Conservation (phyloP, 37 sponge, comb jelly and placozoan species). For the Lycopodina hypogea region DNA sequence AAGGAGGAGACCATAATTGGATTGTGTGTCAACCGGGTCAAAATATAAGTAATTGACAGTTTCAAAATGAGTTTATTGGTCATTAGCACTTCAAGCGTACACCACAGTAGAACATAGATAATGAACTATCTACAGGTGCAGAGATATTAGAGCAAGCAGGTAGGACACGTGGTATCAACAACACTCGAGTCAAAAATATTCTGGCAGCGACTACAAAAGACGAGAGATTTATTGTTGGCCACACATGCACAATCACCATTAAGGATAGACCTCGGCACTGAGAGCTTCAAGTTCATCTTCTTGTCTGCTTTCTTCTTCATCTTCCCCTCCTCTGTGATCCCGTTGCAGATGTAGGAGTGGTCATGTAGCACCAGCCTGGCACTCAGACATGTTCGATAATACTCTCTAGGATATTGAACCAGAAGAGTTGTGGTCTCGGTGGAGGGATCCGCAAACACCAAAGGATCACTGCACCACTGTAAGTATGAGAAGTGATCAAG, state of each 20-base stretch:
- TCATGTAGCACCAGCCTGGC: not conserved
- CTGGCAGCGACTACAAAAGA: slow-evolving; percentile 32
- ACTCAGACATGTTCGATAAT: not conserved
- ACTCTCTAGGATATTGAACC: not conserved
- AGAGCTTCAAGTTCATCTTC: slow-evolving; percentile 23
- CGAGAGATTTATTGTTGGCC: slow-evolving; percentile 12
- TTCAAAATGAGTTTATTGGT: no score
- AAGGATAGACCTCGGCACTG: slow-evolving; percentile 33
- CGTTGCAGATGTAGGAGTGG: slow-evolving; percentile 37
- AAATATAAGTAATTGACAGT: no score
- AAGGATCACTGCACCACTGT: slow-evolving; percentile 5
- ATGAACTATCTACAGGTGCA: no score
- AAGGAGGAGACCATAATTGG: no score
- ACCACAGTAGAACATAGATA: no score
- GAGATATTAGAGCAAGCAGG: no score
- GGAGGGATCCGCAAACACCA: slow-evolving; percentile 23
- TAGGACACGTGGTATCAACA: not conserved
- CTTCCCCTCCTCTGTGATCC: no score
- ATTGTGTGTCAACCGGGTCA: no score
- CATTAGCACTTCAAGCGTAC: no score
- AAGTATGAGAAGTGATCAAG: slow-evolving; percentile 44
- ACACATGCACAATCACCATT: slow-evolving; percentile 9
- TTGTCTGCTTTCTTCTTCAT: not conserved
- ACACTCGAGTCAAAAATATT: slow-evolving; percentile 16
- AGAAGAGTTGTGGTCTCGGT: slow-evolving; percentile 9